These are phyloP conservation scores for Bergia sp. DNA, from an alignment of 92 coral and sea anemone species.

Conservation along the genomic window DNA sequence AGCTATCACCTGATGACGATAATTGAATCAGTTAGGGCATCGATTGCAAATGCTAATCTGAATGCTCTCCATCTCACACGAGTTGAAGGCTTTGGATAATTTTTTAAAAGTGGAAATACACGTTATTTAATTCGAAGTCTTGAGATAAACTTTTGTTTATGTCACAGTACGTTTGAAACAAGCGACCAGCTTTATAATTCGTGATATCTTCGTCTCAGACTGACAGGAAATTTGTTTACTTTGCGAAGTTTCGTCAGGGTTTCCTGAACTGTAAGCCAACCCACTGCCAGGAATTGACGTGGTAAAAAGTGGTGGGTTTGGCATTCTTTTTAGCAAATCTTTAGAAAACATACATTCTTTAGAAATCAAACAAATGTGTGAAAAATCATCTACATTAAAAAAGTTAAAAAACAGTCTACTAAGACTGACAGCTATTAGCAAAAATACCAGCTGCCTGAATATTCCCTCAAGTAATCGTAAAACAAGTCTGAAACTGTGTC, in stretches of 20 bases:
- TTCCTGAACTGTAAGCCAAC: neutral
- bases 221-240: conserved; percentile 30
- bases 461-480: too few species aligned
- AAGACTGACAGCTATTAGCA: too few species aligned
- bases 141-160: too few species aligned
- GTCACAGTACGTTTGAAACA: neutral
- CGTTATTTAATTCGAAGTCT: neutral
- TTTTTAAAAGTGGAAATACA: neutral
- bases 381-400: too few species aligned
- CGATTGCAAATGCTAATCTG: conserved; percentile 13
- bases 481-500: too few species aligned
- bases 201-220: neutral
- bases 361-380: too few species aligned
- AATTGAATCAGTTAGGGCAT: conserved; percentile 37
- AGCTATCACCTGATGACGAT: conserved; percentile 29
- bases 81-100: neutral
- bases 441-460: too few species aligned
- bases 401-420: too few species aligned
- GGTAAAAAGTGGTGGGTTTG: too few species aligned
- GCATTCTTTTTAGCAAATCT: too few species aligned
- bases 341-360: too few species aligned
- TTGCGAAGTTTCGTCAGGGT: neutral
- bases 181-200: neutral
- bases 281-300: conserved; percentile 1
- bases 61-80: conserved; percentile 13